These are phyloP conservation scores for Spheniscus mendiculus DNA, from an alignment of 2,113 vertebrate genomes.

Conservation along the genomic window DNA sequence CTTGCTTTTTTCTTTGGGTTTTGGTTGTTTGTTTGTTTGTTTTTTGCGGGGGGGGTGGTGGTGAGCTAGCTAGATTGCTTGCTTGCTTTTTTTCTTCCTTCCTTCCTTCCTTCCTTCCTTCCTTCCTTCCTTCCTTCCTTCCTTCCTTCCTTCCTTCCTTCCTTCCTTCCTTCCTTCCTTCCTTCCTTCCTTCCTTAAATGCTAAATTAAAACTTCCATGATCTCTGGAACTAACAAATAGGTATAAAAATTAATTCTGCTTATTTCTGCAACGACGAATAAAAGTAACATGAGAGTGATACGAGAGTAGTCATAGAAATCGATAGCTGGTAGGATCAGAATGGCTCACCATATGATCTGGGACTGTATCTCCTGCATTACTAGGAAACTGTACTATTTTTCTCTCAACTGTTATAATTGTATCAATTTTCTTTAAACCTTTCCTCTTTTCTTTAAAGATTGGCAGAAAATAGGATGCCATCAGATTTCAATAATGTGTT, in stretches of 20 bases:
- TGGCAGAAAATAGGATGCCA: background rate
- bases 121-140: background rate
- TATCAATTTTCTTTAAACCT: background rate
- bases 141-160: too few relatives aligned
- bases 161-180: background rate
- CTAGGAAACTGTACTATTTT: background rate
- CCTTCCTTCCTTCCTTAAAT: too few relatives aligned
- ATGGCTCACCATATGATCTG: background rate
- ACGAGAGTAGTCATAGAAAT: background rate
- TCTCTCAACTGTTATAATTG: background rate
- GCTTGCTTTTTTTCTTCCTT: too few relatives aligned
- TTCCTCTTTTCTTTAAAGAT: background rate
- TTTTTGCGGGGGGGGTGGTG: background rate
- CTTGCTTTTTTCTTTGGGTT: background rate
- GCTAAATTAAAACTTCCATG: background rate
- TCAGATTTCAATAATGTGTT: background rate
- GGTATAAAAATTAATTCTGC: background rate
- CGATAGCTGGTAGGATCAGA: background rate
- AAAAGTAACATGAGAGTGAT: too few relatives aligned
- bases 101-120: background rate
- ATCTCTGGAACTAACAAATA: background rate
- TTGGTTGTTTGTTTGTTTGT: too few relatives aligned
- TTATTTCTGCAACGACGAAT: background rate
- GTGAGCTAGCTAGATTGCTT: too few relatives aligned
- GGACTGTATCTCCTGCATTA: background rate